These are phyloP conservation scores for Taurulus bubalis DNA, from an alignment of 2,113 vertebrate genomes.

Conservation along the genomic window DNA sequence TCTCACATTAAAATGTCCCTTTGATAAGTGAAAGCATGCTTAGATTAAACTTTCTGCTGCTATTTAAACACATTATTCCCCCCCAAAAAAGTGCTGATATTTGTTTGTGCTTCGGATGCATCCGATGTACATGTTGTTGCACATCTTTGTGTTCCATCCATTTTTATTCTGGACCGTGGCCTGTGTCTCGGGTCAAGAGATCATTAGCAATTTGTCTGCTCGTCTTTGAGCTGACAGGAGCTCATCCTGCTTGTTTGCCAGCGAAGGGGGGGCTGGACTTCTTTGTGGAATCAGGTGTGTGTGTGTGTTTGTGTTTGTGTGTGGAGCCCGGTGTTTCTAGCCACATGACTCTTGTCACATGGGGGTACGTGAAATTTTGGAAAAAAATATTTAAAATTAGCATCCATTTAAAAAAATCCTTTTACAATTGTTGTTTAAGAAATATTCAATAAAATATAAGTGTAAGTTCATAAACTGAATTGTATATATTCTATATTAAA, in stretches of 20 bases:
- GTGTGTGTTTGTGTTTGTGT: background rate
- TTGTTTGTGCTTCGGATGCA: constrained; percentile 15
- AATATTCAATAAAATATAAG: no score
- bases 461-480: no score
- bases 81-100: constrained; percentile 26
- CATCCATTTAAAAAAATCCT: no score
- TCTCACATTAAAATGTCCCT: constrained; percentile 4
- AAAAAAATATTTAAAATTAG: no score
- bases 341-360: constrained; percentile 1
- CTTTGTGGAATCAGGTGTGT: background rate
- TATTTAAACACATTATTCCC: constrained; percentile 10
- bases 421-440: no score
- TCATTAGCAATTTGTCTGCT: constrained; percentile 69
- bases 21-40: background rate
- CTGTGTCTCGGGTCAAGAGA: constrained; percentile 61
- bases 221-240: constrained; percentile 59
- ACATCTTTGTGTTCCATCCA: constrained; percentile 20
- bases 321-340: no score
- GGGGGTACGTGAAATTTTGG: no score
- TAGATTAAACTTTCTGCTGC: background rate
- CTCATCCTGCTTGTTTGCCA: constrained; percentile 40
- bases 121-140: constrained; percentile 29
- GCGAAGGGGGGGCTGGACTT: constrained; percentile 17
- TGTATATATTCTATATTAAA: no score
- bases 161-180: constrained; percentile 42